Evolutionary conservation across 1,140 invertebrate species (phyloP), one percentile per base, ranked within the genome.

Genomic region (Coenobita brevimanus): DNA sequence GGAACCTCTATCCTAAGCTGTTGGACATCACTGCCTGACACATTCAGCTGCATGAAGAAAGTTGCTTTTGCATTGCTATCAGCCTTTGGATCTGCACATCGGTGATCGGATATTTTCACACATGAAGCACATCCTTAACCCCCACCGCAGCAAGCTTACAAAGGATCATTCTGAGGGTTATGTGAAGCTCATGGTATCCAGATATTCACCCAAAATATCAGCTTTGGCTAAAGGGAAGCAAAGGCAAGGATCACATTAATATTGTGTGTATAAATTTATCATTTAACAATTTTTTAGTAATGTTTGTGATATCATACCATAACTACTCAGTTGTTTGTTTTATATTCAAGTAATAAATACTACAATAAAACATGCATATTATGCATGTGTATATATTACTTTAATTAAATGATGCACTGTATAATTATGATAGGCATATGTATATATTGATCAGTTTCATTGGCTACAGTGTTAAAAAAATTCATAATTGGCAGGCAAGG

Each of bases 341-440:
- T n/a, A 57, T 13, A 57, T n/a, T 13, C 54, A 57, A 57, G n/a
- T 57, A 57, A 57, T 57, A n/a, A 57, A 57, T 57, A 57, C 54
- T n/a, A 57, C 54, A 57, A 57, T 57, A 57, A 57, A 57, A 57
- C 54, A n/a, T 57, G 54, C n/a, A 57, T n/a, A 57, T 57, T 57
- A 57, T 57, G 54, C 54, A 57, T 57, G 54, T 57, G 54, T 57
- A 57, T 57, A 57, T 57, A 57, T 57, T 57, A 57, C n/a, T 10
- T 13, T 13, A 57, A 13, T 57, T 13, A 10, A 57, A 57, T 57
- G 54, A 57, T 57, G 54, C 54, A 10, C 10, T 57, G 13, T 57
- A 57, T 13, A 57, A n/a, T n/a, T n/a, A n/a, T n/a, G n/a, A n/a
- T n/a, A n/a, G n/a, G n/a, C n/a, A n/a, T n/a, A n/a, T n/a, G n/a